Evolutionary conservation across 2,888 invertebrate species (phyloP), one percentile per base, ranked within the genome.

Genomic region (Lochmaea capreae): DNA sequence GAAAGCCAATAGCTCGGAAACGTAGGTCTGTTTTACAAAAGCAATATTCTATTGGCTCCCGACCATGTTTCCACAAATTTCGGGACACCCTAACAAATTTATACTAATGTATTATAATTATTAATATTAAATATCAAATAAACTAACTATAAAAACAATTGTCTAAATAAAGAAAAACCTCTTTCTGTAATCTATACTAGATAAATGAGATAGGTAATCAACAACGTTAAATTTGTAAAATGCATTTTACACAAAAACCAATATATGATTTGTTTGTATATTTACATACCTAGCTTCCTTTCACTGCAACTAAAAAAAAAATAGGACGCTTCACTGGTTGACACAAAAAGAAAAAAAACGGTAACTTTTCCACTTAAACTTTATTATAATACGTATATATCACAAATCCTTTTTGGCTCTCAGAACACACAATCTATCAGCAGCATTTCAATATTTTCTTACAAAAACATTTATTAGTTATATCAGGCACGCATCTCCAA

Each of bases 321-420:
- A 14, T 59, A 33, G 33, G 59, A 59, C 59, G 33, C 26, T 59
- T 59, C 62, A 63, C 18, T 52, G 59, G 65, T 26, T 67, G 67
- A 63, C 72, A 72, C 67, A 83, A 84, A 82, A 82, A 80, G 84
- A 85, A 84, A 80, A 83, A 84, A 42, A 78, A 39, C 33, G 76
- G 65, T 42, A 74, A 73, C 72, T 70, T 77, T 79, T 85, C 83
- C 85, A 85, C 84, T 83, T 83, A 83, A 77, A 81, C 81, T 85
- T 85, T 86, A 86, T 91, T 87, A 86, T 86, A 91, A 91, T 91
- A 91, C 90, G 90, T 91, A 90, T 91, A 88, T 91, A 91, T 91
- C 91, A 91, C 91, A 91, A 91, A 91, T 91, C 91, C 90, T 91
- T 91, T 91, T 91, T 91, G 91, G 91, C 90, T 91, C 90, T 90